Conservation (phyloP, 2,888 invertebrate species). For the Papilio gigon region DNA sequence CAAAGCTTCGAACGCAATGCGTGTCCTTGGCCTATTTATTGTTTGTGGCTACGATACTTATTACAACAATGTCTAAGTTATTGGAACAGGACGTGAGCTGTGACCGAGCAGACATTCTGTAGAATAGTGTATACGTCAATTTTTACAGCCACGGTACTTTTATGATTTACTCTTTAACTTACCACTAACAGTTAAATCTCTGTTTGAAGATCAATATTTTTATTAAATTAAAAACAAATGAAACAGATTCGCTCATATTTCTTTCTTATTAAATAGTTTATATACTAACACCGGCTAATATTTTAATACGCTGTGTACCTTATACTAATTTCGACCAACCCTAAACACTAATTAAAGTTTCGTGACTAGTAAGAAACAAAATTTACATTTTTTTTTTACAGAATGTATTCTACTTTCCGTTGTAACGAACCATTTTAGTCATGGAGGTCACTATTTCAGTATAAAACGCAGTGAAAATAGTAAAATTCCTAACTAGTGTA, state of each 20-base stretch:
- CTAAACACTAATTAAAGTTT: background rate
- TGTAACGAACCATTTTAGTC: background rate
- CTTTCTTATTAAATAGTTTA: background rate
- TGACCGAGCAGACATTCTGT: background rate
- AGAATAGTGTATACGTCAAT: background rate
- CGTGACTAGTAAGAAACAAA: constrained; percentile 1
- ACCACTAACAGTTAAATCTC: background rate
- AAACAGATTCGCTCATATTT: too few species aligned
- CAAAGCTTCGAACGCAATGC: background rate
- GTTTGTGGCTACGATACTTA: background rate
- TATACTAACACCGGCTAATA: background rate
- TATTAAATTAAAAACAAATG: too few species aligned
- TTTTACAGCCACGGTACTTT: background rate
- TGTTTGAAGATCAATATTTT: too few species aligned
- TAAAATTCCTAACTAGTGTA: background rate
- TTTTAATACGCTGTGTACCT: background rate
- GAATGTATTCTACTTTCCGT: constrained; percentile 1
- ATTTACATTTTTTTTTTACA: background rate
- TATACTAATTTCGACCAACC: background rate
- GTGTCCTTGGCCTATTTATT: constrained; percentile 7
- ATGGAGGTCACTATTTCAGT: background rate
- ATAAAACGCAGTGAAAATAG: background rate
- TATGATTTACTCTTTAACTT: background rate
- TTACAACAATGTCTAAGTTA: background rate
- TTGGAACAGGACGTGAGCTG: background rate